These are phyloP conservation scores for Anadara kagoshimensis DNA, from an alignment of 1,140 invertebrate species.

Conservation along the genomic window DNA sequence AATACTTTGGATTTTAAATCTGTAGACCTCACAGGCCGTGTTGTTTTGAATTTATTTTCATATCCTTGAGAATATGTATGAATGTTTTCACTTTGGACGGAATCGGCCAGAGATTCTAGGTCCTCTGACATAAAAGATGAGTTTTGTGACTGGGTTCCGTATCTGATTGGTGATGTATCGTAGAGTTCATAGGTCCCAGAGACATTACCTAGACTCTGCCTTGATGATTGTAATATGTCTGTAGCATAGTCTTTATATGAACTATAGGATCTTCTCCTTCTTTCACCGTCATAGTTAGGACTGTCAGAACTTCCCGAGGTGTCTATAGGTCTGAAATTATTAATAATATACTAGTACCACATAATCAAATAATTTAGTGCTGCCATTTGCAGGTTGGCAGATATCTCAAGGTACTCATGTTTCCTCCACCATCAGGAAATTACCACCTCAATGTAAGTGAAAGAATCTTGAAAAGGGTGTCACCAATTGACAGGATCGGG, in stretches of 20 bases:
- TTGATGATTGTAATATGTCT: conserved; percentile 15
- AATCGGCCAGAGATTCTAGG: conserved; percentile 20
- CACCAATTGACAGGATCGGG: too few relatives aligned
- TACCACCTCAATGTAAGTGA: neutral
- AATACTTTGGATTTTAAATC: conserved; percentile 41
- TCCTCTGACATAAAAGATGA: conserved; percentile 20
- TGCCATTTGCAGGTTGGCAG: neutral
- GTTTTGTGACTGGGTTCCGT: conserved; percentile 11
- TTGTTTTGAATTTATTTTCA: conserved; percentile 7
- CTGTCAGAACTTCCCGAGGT: neutral
- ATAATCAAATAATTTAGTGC: neutral
- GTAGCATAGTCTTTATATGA: conserved; percentile 30
- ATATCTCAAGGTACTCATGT: neutral
- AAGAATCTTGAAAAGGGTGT: neutral
- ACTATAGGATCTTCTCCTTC: conserved; percentile 7
- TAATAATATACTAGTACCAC: neutral
- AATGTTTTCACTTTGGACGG: conserved; percentile 5
- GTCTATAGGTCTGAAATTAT: neutral
- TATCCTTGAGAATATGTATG: neutral
- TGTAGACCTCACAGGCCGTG: conserved; percentile 36
- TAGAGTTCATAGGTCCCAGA: conserved; percentile 26
- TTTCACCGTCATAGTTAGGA: neutral
- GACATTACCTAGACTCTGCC: conserved; percentile 14
- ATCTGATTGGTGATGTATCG: conserved; percentile 2
- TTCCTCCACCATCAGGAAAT: neutral